Evolutionary conservation across 2,888 invertebrate genomes (phyloP).

Genomic region (Xestia sexstrigata): DNA sequence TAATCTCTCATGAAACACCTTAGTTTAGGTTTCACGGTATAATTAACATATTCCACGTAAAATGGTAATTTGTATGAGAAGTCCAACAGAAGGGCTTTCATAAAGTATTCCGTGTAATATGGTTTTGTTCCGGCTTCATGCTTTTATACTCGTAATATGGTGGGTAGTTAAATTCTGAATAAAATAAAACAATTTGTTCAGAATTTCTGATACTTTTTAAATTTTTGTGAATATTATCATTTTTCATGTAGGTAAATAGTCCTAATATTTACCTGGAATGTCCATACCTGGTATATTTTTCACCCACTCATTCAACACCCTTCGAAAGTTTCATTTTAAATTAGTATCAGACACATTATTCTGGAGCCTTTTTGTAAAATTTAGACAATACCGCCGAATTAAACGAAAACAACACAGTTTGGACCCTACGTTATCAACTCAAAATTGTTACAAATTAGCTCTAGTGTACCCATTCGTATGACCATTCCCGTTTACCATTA

Average conservation of each 20-base stretch:
- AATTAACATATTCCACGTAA: slow-evolving; percentile 45
- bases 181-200: not conserved
- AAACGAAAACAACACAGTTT: not conserved
- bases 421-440: not conserved
- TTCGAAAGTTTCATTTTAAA: not conserved
- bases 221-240: not conserved
- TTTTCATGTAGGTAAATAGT: not conserved
- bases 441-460: not conserved
- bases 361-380: not conserved
- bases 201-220: not conserved
- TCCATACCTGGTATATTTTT: not conserved
- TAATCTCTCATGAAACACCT: slow-evolving; percentile 5
- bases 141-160: not conserved
- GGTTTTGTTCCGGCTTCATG: not conserved
- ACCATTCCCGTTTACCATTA: not conserved
- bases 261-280: too few species aligned
- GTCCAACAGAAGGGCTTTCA: slow-evolving; percentile 1
- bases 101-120: slow-evolving; percentile 10
- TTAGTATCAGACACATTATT: not conserved
- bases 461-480: too few species aligned
- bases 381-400: not conserved
- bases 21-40: slow-evolving; percentile 20
- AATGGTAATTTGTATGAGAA: slow-evolving; percentile 36
- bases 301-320: not conserved
- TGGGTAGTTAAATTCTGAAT: not conserved